These are phyloP conservation scores for Anniella stebbinsi DNA, from an alignment of 2,797 vertebrate genomes.

Conservation along the genomic window DNA sequence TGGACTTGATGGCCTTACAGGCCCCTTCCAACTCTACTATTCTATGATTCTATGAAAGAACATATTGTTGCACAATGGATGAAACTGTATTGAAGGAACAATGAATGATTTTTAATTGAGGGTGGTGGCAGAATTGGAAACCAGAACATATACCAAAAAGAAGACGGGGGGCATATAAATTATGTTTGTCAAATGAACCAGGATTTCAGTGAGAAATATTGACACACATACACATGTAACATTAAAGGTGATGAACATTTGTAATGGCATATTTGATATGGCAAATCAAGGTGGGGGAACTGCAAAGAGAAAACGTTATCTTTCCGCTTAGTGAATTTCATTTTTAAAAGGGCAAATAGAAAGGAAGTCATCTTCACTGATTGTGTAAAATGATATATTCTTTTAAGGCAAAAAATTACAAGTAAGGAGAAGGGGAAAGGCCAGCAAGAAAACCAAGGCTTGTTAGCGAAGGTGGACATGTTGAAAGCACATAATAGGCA, in stretches of 20 bases:
- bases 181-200: constrained; percentile 54
- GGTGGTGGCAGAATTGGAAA: constrained; percentile 41
- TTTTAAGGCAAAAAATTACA: constrained; percentile 48
- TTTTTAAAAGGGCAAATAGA: constrained; percentile 51
- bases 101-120: neutral
- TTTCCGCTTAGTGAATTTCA: constrained; percentile 30
- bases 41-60: neutral
- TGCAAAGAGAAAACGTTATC: neutral
- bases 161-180: neutral
- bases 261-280: constrained; percentile 60
- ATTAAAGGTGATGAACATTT: constrained; percentile 25
- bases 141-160: constrained; percentile 1
- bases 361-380: constrained; percentile 47
- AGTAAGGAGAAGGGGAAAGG: constrained; percentile 47
- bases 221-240: constrained; percentile 12
- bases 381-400: constrained; percentile 51
- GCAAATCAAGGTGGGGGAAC: constrained; percentile 44
- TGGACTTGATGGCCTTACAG: too few species aligned
- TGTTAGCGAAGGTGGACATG: constrained; percentile 28
- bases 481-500: constrained; percentile 13
- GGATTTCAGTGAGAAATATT: constrained; percentile 53
- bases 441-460: constrained; percentile 53
- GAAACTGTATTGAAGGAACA: constrained; percentile 44
- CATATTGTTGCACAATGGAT: constrained; percentile 37
- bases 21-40: too few species aligned